A percentile compares a stretch with the other conserved stretches of the same genome.
These are phyloP conservation scores for Pollenia labialis DNA, from an alignment of 2,888 invertebrate genomes.

Conservation along the genomic window DNA sequence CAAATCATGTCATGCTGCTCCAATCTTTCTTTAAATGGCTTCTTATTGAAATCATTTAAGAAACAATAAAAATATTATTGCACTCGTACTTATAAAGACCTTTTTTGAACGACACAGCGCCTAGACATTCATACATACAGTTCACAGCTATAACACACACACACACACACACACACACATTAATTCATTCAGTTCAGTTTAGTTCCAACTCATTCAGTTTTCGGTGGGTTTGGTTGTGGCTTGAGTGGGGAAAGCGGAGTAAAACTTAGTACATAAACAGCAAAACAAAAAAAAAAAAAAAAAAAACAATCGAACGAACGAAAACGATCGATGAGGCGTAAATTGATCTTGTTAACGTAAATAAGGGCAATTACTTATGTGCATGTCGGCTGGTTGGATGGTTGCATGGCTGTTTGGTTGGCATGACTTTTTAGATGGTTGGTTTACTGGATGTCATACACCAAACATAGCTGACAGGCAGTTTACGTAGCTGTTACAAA, in stretches of 20 bases:
- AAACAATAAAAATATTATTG: slow-evolving; percentile 32
- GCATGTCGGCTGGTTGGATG: slow-evolving; percentile 51
- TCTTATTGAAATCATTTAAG: slow-evolving; percentile 60
- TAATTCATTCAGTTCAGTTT: background rate
- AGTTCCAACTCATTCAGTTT: background rate
- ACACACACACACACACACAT: background rate
- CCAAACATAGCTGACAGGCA: slow-evolving; percentile 29
- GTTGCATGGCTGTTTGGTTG: background rate
- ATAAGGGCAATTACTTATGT: slow-evolving; percentile 74
- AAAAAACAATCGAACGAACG: slow-evolving; percentile 45
- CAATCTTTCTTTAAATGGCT: slow-evolving; percentile 50
- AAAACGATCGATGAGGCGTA: slow-evolving; percentile 73
- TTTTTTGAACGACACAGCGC: slow-evolving; percentile 18
- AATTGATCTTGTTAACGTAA: slow-evolving; percentile 74
- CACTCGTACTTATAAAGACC: slow-evolving; percentile 35
- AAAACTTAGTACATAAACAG: slow-evolving; percentile 40
- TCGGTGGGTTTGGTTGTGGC: background rate
- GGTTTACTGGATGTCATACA: slow-evolving; percentile 49
- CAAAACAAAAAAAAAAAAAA: background rate
- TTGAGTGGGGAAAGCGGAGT: background rate
- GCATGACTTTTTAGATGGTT: slow-evolving; percentile 45
- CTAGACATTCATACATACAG: slow-evolving; percentile 18
- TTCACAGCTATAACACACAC: background rate
- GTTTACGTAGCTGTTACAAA: slow-evolving; percentile 6
- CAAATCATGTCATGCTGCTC: slow-evolving; percentile 35